These are phyloP conservation scores for Otocyon megalotis DNA, from an alignment of 2,113 vertebrate genomes.

Conservation along the genomic window DNA sequence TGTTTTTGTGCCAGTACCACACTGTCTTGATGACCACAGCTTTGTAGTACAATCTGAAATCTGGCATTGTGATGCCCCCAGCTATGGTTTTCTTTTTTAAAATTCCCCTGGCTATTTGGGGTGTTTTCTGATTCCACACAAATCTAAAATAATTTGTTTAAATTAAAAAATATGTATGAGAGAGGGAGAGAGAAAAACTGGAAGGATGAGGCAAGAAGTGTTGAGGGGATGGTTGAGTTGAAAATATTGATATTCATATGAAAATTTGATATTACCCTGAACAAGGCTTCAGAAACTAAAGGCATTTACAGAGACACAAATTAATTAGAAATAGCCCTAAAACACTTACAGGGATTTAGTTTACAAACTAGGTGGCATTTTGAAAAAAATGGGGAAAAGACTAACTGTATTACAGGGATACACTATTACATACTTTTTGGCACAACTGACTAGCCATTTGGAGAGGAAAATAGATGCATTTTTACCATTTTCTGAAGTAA, in stretches of 20 bases:
- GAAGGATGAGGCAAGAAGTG: background rate
- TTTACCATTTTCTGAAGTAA: background rate
- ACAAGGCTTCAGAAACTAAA: slow-evolving; percentile 24
- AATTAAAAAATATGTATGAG: background rate
- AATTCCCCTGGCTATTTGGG: too few relatives aligned
- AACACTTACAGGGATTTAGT: background rate
- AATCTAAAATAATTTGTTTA: background rate
- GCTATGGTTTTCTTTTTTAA: too few relatives aligned
- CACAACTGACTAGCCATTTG: background rate
- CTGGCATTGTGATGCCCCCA: too few relatives aligned
- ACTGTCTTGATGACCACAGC: too few relatives aligned
- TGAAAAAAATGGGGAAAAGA: background rate
- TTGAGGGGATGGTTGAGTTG: background rate
- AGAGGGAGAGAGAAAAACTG: background rate
- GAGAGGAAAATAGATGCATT: background rate
- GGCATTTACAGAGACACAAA: background rate
- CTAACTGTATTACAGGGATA: background rate
- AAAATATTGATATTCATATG: background rate
- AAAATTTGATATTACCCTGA: background rate
- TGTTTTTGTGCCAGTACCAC: too few relatives aligned
- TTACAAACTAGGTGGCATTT: slow-evolving; percentile 4
- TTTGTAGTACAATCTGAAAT: too few relatives aligned
- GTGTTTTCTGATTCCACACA: too few relatives aligned
- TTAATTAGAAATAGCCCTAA: background rate
- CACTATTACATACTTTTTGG: background rate